Evolutionary conservation across 2,113 vertebrate species (phyloP).

Genomic region (Lipophrys pholis): DNA sequence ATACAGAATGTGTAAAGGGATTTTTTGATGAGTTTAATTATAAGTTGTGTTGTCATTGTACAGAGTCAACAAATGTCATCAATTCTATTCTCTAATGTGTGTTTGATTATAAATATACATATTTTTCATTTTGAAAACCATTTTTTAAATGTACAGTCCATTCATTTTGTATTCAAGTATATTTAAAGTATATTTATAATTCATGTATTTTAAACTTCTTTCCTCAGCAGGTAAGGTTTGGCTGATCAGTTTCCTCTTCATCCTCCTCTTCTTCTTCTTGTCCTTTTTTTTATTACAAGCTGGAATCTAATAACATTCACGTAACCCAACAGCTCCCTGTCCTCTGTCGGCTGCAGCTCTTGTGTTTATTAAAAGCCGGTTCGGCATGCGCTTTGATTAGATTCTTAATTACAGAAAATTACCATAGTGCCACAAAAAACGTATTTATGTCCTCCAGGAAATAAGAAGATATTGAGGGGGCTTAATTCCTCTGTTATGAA

Average conservation of each 20-base stretch:
- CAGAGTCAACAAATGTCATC: too few relatives aligned
- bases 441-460: slow-evolving; percentile 58
- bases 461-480: slow-evolving; percentile 54
- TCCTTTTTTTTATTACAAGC: slow-evolving; percentile 62
- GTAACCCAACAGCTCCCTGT: slow-evolving; percentile 74
- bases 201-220: background rate
- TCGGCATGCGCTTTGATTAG: slow-evolving; percentile 81
- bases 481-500: slow-evolving; percentile 45
- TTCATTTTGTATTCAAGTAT: background rate
- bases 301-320: slow-evolving; percentile 72
- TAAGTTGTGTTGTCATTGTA: too few relatives aligned
- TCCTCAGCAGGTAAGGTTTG: background rate
- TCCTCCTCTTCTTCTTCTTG: slow-evolving; percentile 23
- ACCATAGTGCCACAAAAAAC: slow-evolving; percentile 59
- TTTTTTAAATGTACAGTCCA: too few relatives aligned
- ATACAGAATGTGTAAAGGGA: background rate
- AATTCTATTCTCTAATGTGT: too few relatives aligned
- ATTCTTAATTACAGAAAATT: slow-evolving; percentile 83
- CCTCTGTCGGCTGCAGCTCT: slow-evolving; percentile 73
- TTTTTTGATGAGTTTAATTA: too few relatives aligned
- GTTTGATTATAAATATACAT: too few relatives aligned
- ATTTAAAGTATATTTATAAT: too few relatives aligned
- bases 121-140: too few relatives aligned
- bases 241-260: slow-evolving; percentile 7
- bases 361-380: slow-evolving; percentile 80